A percentile compares a stretch with the other conserved stretches of the same genome.
phyloP scores from a whole-genome alignment of 2,797 vertebrate genomes.

The Petrocephalus sullivani region DNA sequence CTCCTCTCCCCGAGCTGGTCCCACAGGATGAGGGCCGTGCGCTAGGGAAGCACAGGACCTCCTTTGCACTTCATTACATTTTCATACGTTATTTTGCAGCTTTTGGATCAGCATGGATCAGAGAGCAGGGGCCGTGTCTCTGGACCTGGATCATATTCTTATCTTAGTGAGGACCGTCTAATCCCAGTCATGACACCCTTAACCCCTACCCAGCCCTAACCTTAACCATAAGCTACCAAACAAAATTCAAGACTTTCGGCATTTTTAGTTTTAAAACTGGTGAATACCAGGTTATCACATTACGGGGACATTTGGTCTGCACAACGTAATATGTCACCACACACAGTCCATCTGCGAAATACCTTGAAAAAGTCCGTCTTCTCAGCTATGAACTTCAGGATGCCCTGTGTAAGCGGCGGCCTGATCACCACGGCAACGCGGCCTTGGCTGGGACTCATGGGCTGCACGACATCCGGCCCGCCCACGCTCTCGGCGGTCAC shows the following conservation, averaged over 20 bases:
- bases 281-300: background rate
- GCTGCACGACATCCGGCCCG: conserved; percentile 69
- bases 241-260: background rate
- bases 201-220: background rate
- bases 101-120: background rate
- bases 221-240: background rate
- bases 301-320: background rate
- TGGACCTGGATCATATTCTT: background rate
- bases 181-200: background rate
- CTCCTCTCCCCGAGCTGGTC: conserved; percentile 84
- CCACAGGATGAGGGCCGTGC: conserved; percentile 88
- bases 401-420: conserved; percentile 90
- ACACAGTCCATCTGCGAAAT: conserved; percentile 20
- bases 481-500: conserved; percentile 80
- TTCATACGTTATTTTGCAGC: background rate
- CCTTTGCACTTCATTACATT: background rate
- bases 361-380: conserved; percentile 97
- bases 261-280: background rate
- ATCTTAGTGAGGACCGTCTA: background rate
- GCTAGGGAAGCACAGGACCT: conserved; percentile 50
- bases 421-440: conserved; percentile 93
- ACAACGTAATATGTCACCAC: background rate
- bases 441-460: conserved; percentile 92
- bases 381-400: conserved; percentile 86
- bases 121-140: background rate